Evolutionary conservation across 2,797 vertebrate genomes (phyloP), one percentile per base, ranked within the genome.

Genomic region (Peromyscus nudipes): DNA sequence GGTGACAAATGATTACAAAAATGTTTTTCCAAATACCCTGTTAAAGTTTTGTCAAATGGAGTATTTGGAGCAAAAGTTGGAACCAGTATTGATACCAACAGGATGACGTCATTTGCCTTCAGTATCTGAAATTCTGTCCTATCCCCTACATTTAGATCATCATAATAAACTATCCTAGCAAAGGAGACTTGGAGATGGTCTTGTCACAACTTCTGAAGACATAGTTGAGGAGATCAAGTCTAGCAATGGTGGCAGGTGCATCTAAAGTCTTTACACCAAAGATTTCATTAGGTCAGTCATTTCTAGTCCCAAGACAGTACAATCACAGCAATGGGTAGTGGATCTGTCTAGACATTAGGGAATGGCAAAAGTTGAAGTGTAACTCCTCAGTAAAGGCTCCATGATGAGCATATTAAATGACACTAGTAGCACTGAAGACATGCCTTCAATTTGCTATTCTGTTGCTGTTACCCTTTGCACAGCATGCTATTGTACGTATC

Each of bases 111-210:
- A 0, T 83, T 84, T 95, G 75, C n/a, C 37, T 89, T 77, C 46
- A 76, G 9, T 6, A 23, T 40, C 65, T 96, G 89, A 94, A 91
- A 82, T 84, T 85, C 29, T 88, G 60, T 80, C 64, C 73, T 71
- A 3, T 96, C 65, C n/a, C 31, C 31, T 65, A 64, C 75, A 83
- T 57, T 64, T 92, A 89, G 67, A 69, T 27, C 21, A 71, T 65
- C 85, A 49, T 90, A 25, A 43, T 95, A 82, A 90, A 83, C 77
- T 77, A 88, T 85, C 57, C 65, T 60, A 52, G 37, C 46, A 82
- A 81, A 81, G 71, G 46, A 6, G 12, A 34, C 31, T 65, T 87
- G n/a, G 67, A 91, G 55, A 52, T 46, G 40, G 31, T 85, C 40
- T 89, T 89, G 84, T 64, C 57, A 40, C 25, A 75, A 71, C n/a